Evolutionary conservation across 2,113 vertebrate species (phyloP), one percentile per base, ranked within the genome.

Genomic region (Nesoenas mayeri): DNA sequence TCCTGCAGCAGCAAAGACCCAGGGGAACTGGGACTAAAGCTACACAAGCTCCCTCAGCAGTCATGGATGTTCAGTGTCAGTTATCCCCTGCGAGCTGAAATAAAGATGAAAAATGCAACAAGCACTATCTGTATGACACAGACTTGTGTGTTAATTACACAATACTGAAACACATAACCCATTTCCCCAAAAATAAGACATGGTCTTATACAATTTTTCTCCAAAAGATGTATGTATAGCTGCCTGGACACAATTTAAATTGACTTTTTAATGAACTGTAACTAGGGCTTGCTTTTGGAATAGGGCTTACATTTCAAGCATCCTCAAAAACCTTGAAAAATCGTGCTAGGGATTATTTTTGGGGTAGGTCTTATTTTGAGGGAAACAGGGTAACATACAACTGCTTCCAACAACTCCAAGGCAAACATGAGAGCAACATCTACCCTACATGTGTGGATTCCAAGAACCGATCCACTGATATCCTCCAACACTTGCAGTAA

Each of bases 371-470:
- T 44, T 44, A 44, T 44, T 44, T 44, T 44, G 16, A 44, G 42
- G 16, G 42, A 44, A 44, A 44, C 42, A 44, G 42, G 16, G 42
- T 44, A 44, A 44, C 42, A 44, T 25, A 11, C 21, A 79, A 40
- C 5, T 48, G 26, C 21, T 93, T 34, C 18, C 15, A 71, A 50
- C 29, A 74, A 62, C 50, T 80, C 50, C 54, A 61, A 14, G 14
- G 38, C 53, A 67, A 66, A 66, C 38, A 88, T 26, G 70, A 48
- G 24, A 72, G 34, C 53, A 64, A 26, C 19, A 77, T 12, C 58
- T 60, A 61, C 71, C 62, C 22, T 29, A 18, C 44, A 6, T 0
- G 0, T 10, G 19, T 1, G 18, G 32, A 73, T 73, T 53, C 40
- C 73, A 86, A 65, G 58, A 75, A 51, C 19, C 31, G 16, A 88